These are phyloP conservation scores for Dipodomys stephensi DNA, from an alignment of 2,113 vertebrate genomes.

Conservation along the genomic window DNA sequence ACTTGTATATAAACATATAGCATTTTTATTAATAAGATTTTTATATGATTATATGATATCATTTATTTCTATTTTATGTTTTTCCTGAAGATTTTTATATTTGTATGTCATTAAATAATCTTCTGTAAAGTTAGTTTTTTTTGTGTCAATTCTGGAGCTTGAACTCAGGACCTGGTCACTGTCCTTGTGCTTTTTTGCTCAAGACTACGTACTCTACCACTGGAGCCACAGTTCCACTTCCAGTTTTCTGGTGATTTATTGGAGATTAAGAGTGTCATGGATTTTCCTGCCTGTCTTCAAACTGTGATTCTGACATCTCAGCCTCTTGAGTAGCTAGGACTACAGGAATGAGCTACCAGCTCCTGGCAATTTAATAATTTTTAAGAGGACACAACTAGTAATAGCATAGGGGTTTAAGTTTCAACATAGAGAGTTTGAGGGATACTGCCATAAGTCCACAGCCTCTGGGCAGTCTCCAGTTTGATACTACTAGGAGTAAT, in stretches of 20 bases:
- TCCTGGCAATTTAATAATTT: not conserved
- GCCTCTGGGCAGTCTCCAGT: not conserved
- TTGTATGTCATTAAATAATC: not conserved
- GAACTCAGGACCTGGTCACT: too few species aligned
- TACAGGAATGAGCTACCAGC: too few species aligned
- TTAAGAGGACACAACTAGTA: not conserved
- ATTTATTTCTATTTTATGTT: not conserved
- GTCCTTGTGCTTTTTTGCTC: too few species aligned
- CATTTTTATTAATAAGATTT: not conserved
- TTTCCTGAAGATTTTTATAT: conserved; percentile 31
- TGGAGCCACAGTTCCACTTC: too few species aligned
- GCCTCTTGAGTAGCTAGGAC: too few species aligned
- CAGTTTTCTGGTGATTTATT: too few species aligned
- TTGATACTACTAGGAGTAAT: not conserved
- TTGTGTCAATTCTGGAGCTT: too few species aligned
- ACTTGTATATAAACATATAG: not conserved
- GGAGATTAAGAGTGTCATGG: too few species aligned
- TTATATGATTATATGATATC: not conserved
- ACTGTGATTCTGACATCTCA: too few species aligned
- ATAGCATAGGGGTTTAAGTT: not conserved
- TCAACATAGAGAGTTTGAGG: not conserved
- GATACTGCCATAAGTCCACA: not conserved
- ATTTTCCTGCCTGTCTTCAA: too few species aligned
- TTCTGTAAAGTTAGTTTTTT: not conserved
- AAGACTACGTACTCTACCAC: too few species aligned